Conservation (phyloP, 1,140 invertebrate genomes). For the Scaptodrosophila lebanonensis region DNA sequence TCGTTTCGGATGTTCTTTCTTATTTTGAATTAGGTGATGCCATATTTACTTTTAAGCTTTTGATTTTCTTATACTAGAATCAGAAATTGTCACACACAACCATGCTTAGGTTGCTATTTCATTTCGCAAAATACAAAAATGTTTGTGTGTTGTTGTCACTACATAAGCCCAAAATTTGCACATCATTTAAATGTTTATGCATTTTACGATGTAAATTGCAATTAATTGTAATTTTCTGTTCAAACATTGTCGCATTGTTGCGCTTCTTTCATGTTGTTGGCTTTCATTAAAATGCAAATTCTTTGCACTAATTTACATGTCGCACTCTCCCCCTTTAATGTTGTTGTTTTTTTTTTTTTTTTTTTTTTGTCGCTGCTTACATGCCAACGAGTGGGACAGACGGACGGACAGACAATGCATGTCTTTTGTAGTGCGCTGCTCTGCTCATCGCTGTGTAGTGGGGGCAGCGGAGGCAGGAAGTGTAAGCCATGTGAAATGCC, state of each 20-base stretch:
- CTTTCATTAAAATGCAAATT: slow-evolving; percentile 64
- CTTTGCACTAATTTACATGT: slow-evolving; percentile 68
- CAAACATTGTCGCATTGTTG: slow-evolving; percentile 28
- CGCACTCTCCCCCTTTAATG: slow-evolving; percentile 22
- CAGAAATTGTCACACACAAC: too few species aligned
- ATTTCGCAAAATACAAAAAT: too few species aligned
- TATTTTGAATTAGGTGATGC: too few species aligned
- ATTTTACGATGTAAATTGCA: slow-evolving; percentile 61
- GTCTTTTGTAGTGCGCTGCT: slow-evolving; percentile 24
- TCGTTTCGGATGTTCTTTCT: too few species aligned
- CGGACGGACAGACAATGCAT: slow-evolving; percentile 30
- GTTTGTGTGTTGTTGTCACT: too few species aligned
- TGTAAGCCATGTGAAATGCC: slow-evolving; percentile 59
- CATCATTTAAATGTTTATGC: slow-evolving; percentile 25
- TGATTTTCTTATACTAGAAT: too few species aligned
- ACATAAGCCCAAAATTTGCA: background rate
- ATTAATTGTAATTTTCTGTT: slow-evolving; percentile 58
- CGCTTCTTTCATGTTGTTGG: slow-evolving; percentile 18
- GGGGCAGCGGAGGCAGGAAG: slow-evolving; percentile 14
- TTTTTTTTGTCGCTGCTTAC: slow-evolving; percentile 1
- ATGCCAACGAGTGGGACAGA: too few species aligned
- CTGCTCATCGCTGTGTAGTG: background rate
- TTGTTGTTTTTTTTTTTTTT: slow-evolving; percentile 27
- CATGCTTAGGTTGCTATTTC: too few species aligned
- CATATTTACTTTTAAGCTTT: too few species aligned